Base-by-base conservation (phyloP, 2,888 invertebrate genomes). In the Morpho helenor region DNA sequence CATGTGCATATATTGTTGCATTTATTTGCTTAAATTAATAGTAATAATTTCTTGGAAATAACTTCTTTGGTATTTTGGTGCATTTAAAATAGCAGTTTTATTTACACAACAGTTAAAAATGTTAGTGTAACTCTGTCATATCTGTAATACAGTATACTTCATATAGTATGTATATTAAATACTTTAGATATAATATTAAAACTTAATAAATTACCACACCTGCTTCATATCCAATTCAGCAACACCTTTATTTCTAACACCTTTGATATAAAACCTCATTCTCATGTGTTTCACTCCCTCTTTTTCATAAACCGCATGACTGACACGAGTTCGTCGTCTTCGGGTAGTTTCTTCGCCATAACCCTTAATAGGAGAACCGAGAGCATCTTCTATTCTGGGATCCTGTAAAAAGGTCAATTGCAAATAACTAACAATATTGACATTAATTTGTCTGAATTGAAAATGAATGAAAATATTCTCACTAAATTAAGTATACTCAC, bases 231-330 rank as follows among this genome's bases (percentile, higher is more conserved):
- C 98, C 64, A 98, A 88, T 77, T 97, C 94, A 7, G 96, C 98
- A 54, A 96, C 95, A 44, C 94, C 98, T 73, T 94, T 95, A 72
- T 94, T 94, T 62, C 95, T 92, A 48, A 94, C 89, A 44, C 98
- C 98, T 85, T 97, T 95, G 60, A 98, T 92, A 75, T 98, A 96
- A 83, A 98, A 98, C 75, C 95, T 94, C 96, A 98, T 97, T 70
- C 97, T 92, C 92, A 98, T 93, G 71, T 95, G 95, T 65, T 94
- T 93, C 9, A 92, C 92, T 16, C 96, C 97, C 76, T 96, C 93
- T 64, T 94, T 93, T 65, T 94, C 91, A 81, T 95, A 98, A 47
- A 92, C 88, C 49, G 93, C 87, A 84, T 97, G 96, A 66, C 95
- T 95, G 47, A 97, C 95, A 89, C 97, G 97, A 65, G 95, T 94